These are phyloP conservation scores for Aspidapion aeneum DNA, from an alignment of 2,888 invertebrate genomes.

Conservation along the genomic window DNA sequence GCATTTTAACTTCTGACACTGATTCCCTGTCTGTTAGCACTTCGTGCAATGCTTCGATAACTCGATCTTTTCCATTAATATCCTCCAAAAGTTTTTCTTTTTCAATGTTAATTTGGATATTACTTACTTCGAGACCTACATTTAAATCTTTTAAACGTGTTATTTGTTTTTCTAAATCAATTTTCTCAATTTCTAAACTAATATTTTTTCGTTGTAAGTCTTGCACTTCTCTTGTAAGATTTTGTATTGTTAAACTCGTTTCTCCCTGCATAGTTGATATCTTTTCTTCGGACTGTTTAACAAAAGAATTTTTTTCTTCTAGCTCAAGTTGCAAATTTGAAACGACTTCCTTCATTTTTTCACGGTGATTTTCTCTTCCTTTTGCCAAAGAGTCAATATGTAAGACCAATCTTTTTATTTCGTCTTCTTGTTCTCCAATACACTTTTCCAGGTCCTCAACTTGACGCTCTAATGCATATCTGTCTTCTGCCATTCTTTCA, in stretches of 20 bases:
- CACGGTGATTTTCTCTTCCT: slow-evolving; percentile 42
- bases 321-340: slow-evolving; percentile 39
- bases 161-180: slow-evolving; percentile 1
- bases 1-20: background rate
- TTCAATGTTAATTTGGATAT: background rate
- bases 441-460: slow-evolving; percentile 55
- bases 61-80: slow-evolving; percentile 27
- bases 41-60: slow-evolving; percentile 27
- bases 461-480: slow-evolving; percentile 50
- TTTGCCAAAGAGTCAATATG: slow-evolving; percentile 52
- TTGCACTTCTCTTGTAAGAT: slow-evolving; percentile 36
- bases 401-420: slow-evolving; percentile 53
- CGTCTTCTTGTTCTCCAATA: slow-evolving; percentile 56
- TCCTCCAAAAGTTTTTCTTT: slow-evolving; percentile 14
- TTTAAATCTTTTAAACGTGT: slow-evolving; percentile 14
- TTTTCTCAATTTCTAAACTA: slow-evolving; percentile 16
- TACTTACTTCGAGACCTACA: slow-evolving; percentile 14
- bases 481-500: slow-evolving; percentile 48
- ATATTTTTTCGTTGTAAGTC: slow-evolving; percentile 32
- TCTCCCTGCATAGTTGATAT: slow-evolving; percentile 39
- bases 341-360: slow-evolving; percentile 38
- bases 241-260: slow-evolving; percentile 38
- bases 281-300: slow-evolving; percentile 41
- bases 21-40: slow-evolving; percentile 28
- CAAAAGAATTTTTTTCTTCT: slow-evolving; percentile 39